Base-by-base conservation (phyloP, 23 tunicate species). In the Halocynthia aurantium region DNA sequence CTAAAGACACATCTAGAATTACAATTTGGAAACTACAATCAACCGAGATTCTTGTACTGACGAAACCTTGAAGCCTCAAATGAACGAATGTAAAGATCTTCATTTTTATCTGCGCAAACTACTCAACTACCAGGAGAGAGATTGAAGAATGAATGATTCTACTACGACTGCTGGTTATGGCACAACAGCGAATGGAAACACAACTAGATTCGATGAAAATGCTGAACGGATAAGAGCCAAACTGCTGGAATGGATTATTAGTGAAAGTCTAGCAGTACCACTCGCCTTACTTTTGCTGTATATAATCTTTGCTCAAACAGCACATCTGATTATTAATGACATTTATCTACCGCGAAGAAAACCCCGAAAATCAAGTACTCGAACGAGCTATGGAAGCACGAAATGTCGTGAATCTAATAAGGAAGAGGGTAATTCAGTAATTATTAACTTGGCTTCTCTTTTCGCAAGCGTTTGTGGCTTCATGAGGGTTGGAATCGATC, bases 391-490 rank as follows among this genome's bases (percentile, higher is more conserved):
- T 9, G n/a, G 19, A 31, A 31, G 44, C 44, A 31, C 1, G 1
- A 31, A 31, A 31, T 31, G 2, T 31, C 44, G 4, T 31, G 44
- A 31, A 31, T 0, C 13, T 10, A 65, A 65, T 0, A 49, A 0
- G 31, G 50, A 65, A 56, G 55, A 70, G 8, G 56, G 55, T 13
- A 40, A 74, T 51, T 62, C 78, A 11, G 5, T 6, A 40, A 2
- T 20, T 74, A 9, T 74, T 8, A 74, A 74, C 63, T 18, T 12
- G 0, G 19, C 55, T 62, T 12, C 5, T 52, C 64, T 50, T 8
- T 51, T 74, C 31, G 61, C 49, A 22, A 7, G 64, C 8, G 31
- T 56, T 74, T 74, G 78, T 31, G 62, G 65, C 20, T 74, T 74
- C 56, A 5, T 74, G 63, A 0, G 78, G 13, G 61, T 64, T 7